phyloP scores from a whole-genome alignment of 2,797 vertebrate species.

The Neopelma chrysocephalum region DNA sequence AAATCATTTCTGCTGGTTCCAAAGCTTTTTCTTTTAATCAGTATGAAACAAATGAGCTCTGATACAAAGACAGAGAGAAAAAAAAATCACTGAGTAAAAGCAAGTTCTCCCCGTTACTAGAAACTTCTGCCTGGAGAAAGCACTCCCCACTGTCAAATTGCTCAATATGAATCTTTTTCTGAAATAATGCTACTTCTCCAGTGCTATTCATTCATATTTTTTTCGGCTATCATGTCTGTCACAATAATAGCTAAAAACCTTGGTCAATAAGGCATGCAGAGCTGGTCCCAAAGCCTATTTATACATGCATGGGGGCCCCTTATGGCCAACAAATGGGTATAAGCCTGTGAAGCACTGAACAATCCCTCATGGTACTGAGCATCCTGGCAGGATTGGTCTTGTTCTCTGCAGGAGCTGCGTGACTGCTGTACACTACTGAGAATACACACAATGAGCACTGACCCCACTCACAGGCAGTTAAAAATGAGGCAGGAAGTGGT shows the following conservation, averaged over 20 bases:
- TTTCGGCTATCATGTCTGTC: not conserved
- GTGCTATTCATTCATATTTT: not conserved
- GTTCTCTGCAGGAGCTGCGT: not conserved
- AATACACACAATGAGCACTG: not conserved
- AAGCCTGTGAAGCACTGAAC: not conserved
- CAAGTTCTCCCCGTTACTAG: not conserved
- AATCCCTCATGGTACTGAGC: accelerated
- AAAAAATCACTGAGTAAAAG: not conserved
- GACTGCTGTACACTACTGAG: not conserved
- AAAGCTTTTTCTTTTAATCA: constrained; percentile 38
- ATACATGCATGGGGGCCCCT: not conserved
- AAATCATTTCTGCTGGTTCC: constrained; percentile 53
- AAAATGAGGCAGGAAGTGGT: accelerated
- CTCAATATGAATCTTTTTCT: not conserved
- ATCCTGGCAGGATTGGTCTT: not conserved
- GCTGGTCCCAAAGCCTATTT: not conserved
- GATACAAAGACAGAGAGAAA: not conserved
- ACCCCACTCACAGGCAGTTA: not conserved
- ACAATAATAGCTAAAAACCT: not conserved
- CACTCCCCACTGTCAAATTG: not conserved
- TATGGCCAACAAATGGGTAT: accelerated
- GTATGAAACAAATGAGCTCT: constrained; percentile 24
- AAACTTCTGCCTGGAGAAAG: constrained; percentile 2
- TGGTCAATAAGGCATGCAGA: not conserved
- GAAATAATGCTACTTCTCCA: not conserved